These are phyloP conservation scores for Meles meles DNA, from an alignment of 2,113 vertebrate genomes.

Conservation along the genomic window DNA sequence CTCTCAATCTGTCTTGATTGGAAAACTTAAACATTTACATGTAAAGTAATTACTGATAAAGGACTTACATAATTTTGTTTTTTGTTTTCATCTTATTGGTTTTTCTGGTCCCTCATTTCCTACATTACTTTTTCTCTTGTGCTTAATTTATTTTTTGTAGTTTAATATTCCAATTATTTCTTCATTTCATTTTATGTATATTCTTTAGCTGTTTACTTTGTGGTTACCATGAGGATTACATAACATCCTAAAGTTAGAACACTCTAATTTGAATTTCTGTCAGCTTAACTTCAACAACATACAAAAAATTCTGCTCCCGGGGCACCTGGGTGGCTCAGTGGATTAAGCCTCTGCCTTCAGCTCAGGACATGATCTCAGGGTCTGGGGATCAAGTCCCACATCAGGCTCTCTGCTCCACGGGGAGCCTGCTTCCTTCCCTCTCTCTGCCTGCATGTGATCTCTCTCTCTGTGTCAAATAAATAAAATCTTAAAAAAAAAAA, in stretches of 20 bases:
- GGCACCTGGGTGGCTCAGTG: too few species aligned
- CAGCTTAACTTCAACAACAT: neutral
- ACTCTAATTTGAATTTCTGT: neutral
- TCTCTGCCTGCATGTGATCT: too few species aligned
- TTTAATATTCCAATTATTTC: neutral
- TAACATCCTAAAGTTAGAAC: neutral
- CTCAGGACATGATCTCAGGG: too few species aligned
- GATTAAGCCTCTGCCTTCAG: too few species aligned
- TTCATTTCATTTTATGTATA: neutral
- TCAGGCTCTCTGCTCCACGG: too few species aligned
- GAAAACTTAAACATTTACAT: neutral
- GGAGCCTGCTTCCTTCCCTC: too few species aligned
- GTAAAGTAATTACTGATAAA: neutral
- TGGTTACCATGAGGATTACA: neutral
- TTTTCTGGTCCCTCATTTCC: neutral
- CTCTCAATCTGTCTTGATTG: neutral
- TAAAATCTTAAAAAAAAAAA: too few species aligned
- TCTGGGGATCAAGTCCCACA: too few species aligned
- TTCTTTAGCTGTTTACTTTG: neutral
- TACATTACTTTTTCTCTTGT: neutral
- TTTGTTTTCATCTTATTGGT: neutral
- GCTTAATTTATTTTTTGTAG: neutral
- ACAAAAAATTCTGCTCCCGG: neutral
- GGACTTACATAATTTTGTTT: neutral
- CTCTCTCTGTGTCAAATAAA: too few species aligned